These are phyloP conservation scores for Megaceryle alcyon DNA, from an alignment of 2,797 vertebrate species.

Conservation along the genomic window DNA sequence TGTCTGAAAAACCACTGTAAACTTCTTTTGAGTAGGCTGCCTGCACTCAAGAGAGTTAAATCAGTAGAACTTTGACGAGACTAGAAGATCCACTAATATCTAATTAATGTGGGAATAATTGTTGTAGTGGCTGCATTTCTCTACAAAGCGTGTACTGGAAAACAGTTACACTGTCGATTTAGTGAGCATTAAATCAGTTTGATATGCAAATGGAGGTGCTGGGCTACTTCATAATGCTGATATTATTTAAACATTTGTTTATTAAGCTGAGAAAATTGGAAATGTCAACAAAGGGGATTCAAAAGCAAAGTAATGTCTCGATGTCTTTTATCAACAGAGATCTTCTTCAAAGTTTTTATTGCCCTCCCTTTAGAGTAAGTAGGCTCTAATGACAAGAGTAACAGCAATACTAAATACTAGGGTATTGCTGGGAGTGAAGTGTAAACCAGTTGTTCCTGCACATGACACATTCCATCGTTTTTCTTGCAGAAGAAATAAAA, in stretches of 20 bases:
- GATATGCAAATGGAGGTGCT: constrained; percentile 11
- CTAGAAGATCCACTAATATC: constrained; percentile 23
- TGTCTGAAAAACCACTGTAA: constrained; percentile 43
- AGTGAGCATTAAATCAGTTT: constrained; percentile 28
- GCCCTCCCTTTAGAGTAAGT: background rate
- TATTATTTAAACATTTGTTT: constrained; percentile 32
- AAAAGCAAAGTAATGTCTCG: background rate
- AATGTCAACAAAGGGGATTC: background rate
- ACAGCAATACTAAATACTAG: background rate
- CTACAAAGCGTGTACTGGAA: constrained; percentile 5
- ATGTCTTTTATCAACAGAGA: background rate
- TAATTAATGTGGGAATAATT: constrained; percentile 46
- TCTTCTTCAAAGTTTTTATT: background rate
- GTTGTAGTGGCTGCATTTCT: constrained; percentile 16
- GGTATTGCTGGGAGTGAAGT: background rate
- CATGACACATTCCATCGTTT: background rate
- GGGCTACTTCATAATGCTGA: background rate
- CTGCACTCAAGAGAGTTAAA: constrained; percentile 44
- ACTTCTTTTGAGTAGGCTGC: constrained; percentile 34
- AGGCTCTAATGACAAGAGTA: background rate
- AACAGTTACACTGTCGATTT: background rate
- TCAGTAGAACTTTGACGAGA: constrained; percentile 15
- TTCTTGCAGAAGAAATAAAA: background rate
- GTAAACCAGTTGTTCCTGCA: background rate
- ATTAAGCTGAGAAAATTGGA: background rate